phyloP scores from a whole-genome alignment of 2,797 vertebrate species.

The Lepilemur ruficaudatus region DNA sequence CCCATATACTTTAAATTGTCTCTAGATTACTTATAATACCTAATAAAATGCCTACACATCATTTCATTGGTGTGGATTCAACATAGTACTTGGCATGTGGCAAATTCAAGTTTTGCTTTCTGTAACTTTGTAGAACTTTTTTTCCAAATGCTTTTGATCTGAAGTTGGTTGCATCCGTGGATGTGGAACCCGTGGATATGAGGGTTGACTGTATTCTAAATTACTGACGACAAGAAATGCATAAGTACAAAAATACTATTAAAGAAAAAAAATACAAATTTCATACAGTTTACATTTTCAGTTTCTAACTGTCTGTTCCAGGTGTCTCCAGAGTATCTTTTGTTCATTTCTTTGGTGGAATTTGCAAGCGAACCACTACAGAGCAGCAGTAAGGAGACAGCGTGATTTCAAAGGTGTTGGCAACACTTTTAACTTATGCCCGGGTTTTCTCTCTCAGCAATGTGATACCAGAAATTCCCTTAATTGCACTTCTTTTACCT shows the following conservation, averaged over 20 bases:
- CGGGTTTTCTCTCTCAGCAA: neutral
- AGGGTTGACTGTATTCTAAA: neutral
- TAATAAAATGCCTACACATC: neutral
- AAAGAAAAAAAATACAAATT: neutral
- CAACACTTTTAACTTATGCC: neutral
- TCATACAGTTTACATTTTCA: neutral
- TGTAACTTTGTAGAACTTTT: neutral
- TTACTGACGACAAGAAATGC: neutral
- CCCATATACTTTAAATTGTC: neutral
- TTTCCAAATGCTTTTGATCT: neutral
- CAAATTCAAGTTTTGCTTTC: neutral
- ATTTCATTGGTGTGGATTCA: neutral
- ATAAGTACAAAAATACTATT: neutral
- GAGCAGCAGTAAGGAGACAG: neutral
- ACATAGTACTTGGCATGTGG: neutral
- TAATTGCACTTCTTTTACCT: neutral
- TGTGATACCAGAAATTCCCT: neutral
- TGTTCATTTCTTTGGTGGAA: neutral
- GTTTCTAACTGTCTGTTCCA: neutral
- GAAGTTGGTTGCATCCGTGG: neutral
- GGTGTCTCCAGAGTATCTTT: neutral
- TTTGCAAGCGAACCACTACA: neutral
- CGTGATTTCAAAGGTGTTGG: neutral
- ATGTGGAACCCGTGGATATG: neutral
- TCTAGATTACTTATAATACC: neutral